phyloP scores from a whole-genome alignment of 2,113 vertebrate species.

The Callipepla squamata region DNA sequence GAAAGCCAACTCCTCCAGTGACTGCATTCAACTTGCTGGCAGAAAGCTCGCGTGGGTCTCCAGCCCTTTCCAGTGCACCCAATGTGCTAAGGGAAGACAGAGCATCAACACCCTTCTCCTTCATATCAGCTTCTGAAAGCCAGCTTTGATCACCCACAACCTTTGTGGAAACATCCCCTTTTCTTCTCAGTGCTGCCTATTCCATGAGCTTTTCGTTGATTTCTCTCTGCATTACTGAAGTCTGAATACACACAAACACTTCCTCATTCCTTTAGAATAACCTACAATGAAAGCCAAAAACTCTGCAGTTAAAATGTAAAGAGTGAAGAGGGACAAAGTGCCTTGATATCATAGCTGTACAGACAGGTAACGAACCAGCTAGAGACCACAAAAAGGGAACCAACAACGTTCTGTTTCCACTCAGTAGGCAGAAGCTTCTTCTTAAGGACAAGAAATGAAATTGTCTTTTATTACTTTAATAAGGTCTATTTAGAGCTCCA shows the following conservation, averaged over 20 bases:
- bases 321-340: not conserved
- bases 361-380: not conserved
- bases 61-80: accelerated
- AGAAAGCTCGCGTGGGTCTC: not conserved
- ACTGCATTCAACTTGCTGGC: not conserved
- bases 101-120: not conserved
- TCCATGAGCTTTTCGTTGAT: not conserved
- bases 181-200: not conserved
- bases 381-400: not conserved
- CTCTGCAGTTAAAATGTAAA: not conserved
- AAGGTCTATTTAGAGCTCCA: not conserved
- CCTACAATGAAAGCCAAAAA: not conserved
- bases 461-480: not conserved
- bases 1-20: not conserved
- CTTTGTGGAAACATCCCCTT: not conserved
- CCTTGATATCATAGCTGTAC: not conserved
- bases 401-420: not conserved
- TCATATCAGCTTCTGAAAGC: not conserved
- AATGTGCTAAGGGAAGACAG: accelerated
- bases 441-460: not conserved
- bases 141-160: not conserved
- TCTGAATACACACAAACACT: not conserved
- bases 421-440: not conserved
- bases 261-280: not conserved
- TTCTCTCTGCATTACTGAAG: not conserved